Percentiles rank a stretch among this genome's conserved stretches.
Evolutionary conservation across 2,797 vertebrate genomes (phyloP).

Genomic region (Channa striata): DNA sequence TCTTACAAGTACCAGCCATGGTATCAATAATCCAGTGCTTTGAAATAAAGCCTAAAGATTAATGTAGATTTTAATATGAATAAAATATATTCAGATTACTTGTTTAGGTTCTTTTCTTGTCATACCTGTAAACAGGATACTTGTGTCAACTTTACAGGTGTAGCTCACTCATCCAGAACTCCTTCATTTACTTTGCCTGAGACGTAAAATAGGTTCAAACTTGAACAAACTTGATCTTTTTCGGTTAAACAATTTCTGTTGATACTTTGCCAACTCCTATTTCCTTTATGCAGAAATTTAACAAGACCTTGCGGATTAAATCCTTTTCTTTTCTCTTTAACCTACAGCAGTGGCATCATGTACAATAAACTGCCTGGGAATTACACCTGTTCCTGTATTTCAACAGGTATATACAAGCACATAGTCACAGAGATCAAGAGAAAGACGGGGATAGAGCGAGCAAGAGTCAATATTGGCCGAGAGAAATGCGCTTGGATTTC

Average conservation of each 20-base stretch:
- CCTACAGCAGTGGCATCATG: neutral
- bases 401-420: slow-evolving; percentile 21
- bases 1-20: neutral
- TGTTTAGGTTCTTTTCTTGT: neutral
- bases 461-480: slow-evolving; percentile 67
- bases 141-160: slow-evolving; percentile 11
- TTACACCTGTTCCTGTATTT: slow-evolving; percentile 43
- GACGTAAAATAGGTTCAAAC: neutral
- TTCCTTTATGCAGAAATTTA: neutral
- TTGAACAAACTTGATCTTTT: neutral
- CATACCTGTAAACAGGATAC: neutral
- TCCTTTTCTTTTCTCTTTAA: neutral
- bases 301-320: no score
- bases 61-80: no score
- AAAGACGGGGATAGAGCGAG: slow-evolving; percentile 20
- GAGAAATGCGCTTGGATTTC: slow-evolving; percentile 67
- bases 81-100: no score
- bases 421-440: slow-evolving; percentile 20
- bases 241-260: neutral
- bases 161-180: neutral
- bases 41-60: no score
- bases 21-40: no score
- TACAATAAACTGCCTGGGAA: neutral
- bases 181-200: neutral
- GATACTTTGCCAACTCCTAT: neutral